Evolutionary conservation across 2,113 vertebrate genomes (phyloP), one percentile per base, ranked within the genome.

Genomic region (Cyprinus carpio): DNA sequence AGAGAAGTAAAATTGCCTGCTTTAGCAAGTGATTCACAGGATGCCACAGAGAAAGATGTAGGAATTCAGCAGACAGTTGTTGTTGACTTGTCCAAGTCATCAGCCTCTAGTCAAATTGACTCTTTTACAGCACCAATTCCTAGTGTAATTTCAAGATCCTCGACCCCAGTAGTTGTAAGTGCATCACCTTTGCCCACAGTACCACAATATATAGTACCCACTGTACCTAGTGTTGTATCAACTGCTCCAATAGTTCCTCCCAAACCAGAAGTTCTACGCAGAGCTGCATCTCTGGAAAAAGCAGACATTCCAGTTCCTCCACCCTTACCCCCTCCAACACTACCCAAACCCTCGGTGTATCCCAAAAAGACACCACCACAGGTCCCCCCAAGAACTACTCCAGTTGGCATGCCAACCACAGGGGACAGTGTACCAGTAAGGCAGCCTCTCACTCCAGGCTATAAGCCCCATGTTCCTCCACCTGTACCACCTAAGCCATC

Each of bases 401-500:
- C 89, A n/a, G 89, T 92, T 75, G 89, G 85, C 89, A 84, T 93
- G 89, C 87, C 91, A 91, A 51, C 88, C 18, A 46, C 90, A 82
- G 91, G 91, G 25, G 88, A 93, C 82, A 88, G 88, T 87, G 27
- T 92, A 83, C 43, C 90, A 23, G 81, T 92, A 83, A 96, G 92
- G 90, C 95, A 91, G 82, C 89, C 89, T 77, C 91, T 92, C 23
- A 85, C 89, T 83, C 90, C 94, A 88, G 67, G 90, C 74, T 92
- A 94, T 89, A 98, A 94, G 87, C 92, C 96, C 29, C 89, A 96
- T 25, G 91, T 93, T 72, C 98, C 97, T 58, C 97, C 98, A 89
- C 97, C 98, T 86, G 96, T 99, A 85, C 97, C 98, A 71, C 98
- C 98, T 87, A 99, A 99, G 88, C 98, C 97, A 86, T 94, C 95